Evolutionary conservation across 2,797 vertebrate species (phyloP).

Genomic region (Labeo calbasu): DNA sequence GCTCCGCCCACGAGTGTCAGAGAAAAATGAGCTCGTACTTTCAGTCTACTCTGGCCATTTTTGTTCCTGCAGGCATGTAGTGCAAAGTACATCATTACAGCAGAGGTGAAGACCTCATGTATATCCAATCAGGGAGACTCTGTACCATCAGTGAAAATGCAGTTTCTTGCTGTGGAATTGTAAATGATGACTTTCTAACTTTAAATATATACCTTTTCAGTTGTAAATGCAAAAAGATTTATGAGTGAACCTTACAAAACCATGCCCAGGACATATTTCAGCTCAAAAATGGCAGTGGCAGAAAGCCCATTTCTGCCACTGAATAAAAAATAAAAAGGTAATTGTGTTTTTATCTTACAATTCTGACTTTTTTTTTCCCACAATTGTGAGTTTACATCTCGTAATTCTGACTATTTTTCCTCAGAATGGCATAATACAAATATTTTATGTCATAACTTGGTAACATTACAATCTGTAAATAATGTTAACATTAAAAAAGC

Average conservation of each 20-base stretch:
- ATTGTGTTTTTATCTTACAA: no score
- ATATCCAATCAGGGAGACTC: not conserved
- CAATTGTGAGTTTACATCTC: no score
- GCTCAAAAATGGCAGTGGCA: no score
- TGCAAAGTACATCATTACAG: conserved; percentile 12
- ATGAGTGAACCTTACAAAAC: not conserved
- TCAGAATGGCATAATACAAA: no score
- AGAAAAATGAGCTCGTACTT: conserved; percentile 52
- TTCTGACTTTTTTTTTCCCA: no score
- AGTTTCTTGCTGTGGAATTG: not conserved
- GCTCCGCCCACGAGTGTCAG: conserved; percentile 39
- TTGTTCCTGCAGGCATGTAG: conserved; percentile 12
- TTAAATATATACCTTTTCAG: not conserved
- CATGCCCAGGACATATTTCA: not conserved
- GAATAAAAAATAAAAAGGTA: no score
- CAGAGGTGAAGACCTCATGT: conserved; percentile 39
- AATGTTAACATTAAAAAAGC: not conserved
- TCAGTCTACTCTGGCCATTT: conserved; percentile 7
- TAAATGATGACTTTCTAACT: not conserved
- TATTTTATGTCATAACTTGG: no score
- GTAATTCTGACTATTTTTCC: no score
- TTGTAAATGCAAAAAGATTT: not conserved
- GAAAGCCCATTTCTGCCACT: no score
- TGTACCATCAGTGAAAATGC: not conserved
- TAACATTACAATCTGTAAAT: no score